A percentile compares a stretch with the other conserved stretches of the same genome.
These are phyloP conservation scores for Sphecodes monilicornis DNA, from an alignment of 2,888 invertebrate genomes.

Conservation along the genomic window DNA sequence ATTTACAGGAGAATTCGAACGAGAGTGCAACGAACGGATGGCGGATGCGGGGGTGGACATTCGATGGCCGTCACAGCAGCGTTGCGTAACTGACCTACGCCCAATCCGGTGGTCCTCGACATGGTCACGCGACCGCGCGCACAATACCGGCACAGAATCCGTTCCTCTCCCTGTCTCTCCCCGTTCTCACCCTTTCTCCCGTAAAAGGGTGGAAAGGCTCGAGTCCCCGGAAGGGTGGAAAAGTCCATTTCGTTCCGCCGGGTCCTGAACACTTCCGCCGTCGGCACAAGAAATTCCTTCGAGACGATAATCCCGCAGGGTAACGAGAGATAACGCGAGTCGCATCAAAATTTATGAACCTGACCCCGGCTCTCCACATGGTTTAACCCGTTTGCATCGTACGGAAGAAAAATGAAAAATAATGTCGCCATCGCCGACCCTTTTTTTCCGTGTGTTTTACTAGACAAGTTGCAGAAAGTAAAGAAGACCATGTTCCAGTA, in stretches of 20 bases:
- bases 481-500: neutral
- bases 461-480: neutral
- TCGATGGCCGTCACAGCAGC: slow-evolving; percentile 30
- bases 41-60: slow-evolving; percentile 7
- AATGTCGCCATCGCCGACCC: neutral
- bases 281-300: neutral
- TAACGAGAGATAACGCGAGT: slow-evolving; percentile 12
- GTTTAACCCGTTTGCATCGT: neutral
- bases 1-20: neutral
- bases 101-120: slow-evolving; percentile 41
- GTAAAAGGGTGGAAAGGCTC: neutral
- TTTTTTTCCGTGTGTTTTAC: neutral
- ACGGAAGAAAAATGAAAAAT: neutral
- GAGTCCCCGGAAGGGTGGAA: neutral
- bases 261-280: neutral
- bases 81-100: slow-evolving; percentile 71
- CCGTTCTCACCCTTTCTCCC: no score
- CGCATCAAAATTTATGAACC: slow-evolving; percentile 20
- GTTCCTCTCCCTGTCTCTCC: neutral
- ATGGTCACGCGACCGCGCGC: slow-evolving; percentile 54
- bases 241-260: neutral
- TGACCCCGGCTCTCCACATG: slow-evolving; percentile 11
- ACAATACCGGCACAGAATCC: slow-evolving; percentile 16
- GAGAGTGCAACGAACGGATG: neutral
- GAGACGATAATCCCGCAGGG: neutral